Evolutionary conservation across 1,140 invertebrate species (phyloP), one percentile per base, ranked within the genome.

Genomic region (Tigriopus japonicus): DNA sequence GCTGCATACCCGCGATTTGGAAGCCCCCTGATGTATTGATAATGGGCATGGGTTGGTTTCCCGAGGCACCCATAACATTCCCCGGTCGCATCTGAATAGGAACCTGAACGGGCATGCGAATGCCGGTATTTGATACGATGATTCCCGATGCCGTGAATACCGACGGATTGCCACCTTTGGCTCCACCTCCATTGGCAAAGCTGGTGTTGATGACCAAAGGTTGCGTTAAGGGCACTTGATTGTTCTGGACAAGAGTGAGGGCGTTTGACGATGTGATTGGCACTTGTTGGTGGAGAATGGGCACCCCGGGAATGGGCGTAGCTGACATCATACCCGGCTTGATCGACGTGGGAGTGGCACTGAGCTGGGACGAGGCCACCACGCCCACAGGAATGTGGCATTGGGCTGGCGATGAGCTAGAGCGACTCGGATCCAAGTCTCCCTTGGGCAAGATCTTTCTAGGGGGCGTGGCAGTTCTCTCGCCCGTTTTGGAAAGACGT

Each of bases 401-500:
- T 13, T 42, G 24, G n/a, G 56, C 15, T 28, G 52, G 23, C 28
- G n/a, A 15, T 6, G 17, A 15, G 7, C 17, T 54, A 6, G 58
- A 17, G 13, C 42, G 53, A 24, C 55, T 42, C 24, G 14, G 17
- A 42, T 15, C 21, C 49, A 21, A 45, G 10, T n/a, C 45, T 2
- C 49, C 19, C 24, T 60, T 53, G 5, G 59, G 59, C 43, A 61
- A 40, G 28, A 61, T 28, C 51, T 54, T 54, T 19, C 59, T 52
- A 6, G 59, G 59, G 1, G 59, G 59, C 5, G 59, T 61, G 14
- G 24, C 12, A 17, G 24, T 61, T 53, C 59, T 49, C 13, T 19
- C 52, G 15, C 17, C 28, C 1, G 14, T 23, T 56, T 53, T 61
- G 12, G 17, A 24, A 6, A 61, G 45, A 5, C 59, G 1, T 6